Conservation (phyloP, 35 echinoderm and acorn worm species). For the Anneissia japonica region DNA sequence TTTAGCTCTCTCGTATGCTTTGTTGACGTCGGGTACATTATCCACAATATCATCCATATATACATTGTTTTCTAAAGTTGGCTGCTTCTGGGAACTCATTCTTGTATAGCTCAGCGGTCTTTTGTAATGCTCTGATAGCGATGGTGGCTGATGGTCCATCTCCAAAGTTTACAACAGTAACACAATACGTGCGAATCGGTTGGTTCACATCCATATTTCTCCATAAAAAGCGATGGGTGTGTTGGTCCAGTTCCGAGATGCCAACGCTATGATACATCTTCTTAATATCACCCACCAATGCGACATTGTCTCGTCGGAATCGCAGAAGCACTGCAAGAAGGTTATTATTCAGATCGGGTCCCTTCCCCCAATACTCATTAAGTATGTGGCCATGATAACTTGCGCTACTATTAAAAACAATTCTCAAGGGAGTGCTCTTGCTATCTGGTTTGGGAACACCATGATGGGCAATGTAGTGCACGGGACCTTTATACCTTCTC, state of each 20-base stretch:
- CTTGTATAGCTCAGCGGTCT: conserved; percentile 9
- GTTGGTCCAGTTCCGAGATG: conserved; percentile 6
- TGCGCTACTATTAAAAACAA: conserved; percentile 63
- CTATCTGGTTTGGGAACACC: conserved; percentile 46
- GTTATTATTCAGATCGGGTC: conserved; percentile 53
- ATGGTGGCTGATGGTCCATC: conserved; percentile 27
- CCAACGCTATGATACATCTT: conserved; percentile 63
- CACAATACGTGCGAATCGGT: background rate
- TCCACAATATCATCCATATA: conserved; percentile 17
- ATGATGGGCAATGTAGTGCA: conserved; percentile 59
- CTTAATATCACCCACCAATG: conserved; percentile 47
- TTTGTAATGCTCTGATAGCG: conserved; percentile 13
- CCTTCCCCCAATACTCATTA: conserved; percentile 63
- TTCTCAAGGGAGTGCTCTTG: conserved; percentile 57
- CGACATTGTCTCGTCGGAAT: conserved; percentile 48
- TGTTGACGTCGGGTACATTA: background rate
- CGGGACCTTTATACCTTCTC: conserved; percentile 36
- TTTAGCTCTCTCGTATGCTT: background rate
- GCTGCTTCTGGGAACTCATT: background rate
- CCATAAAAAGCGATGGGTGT: conserved; percentile 30
- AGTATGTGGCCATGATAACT: conserved; percentile 46
- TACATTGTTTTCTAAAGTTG: background rate
- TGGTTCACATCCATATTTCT: background rate
- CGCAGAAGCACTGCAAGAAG: conserved; percentile 49
- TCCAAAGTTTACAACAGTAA: conserved; percentile 28